Percentiles rank a stretch among this genome's conserved stretches.
These are phyloP conservation scores for Laticauda colubrina DNA, from an alignment of 2,113 vertebrate genomes.

Conservation along the genomic window DNA sequence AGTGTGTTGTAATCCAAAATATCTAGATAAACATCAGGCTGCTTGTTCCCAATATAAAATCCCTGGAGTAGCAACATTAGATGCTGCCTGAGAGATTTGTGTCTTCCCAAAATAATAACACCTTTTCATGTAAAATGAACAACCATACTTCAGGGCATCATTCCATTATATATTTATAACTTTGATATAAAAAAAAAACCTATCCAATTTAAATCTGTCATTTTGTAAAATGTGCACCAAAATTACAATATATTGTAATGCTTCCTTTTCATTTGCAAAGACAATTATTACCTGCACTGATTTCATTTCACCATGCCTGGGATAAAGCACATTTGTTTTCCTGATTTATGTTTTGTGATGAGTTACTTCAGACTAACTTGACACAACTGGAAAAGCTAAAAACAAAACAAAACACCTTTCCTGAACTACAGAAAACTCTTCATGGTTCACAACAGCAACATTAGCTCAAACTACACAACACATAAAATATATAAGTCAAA, in stretches of 20 bases:
- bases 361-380: slow-evolving; percentile 51
- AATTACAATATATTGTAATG: slow-evolving; percentile 11
- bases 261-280: slow-evolving; percentile 43
- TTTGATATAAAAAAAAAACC: slow-evolving; percentile 52
- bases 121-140: slow-evolving; percentile 35
- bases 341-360: slow-evolving; percentile 44
- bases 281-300: slow-evolving; percentile 22
- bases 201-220: slow-evolving; percentile 33
- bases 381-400: slow-evolving; percentile 30
- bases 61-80: background rate
- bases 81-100: background rate
- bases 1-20: background rate
- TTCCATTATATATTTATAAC: slow-evolving; percentile 39
- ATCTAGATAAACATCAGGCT: background rate
- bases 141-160: slow-evolving; percentile 14
- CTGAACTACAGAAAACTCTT: slow-evolving; percentile 1
- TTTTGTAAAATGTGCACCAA: slow-evolving; percentile 40
- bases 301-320: slow-evolving; percentile 29
- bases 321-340: slow-evolving; percentile 43
- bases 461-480: background rate
- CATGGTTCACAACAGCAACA: background rate
- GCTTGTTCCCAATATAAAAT: background rate
- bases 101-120: background rate
- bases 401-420: slow-evolving; percentile 23
- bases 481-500: background rate